Base-by-base conservation (phyloP, 1,140 invertebrate species). In the Zaprionus vittiger region DNA sequence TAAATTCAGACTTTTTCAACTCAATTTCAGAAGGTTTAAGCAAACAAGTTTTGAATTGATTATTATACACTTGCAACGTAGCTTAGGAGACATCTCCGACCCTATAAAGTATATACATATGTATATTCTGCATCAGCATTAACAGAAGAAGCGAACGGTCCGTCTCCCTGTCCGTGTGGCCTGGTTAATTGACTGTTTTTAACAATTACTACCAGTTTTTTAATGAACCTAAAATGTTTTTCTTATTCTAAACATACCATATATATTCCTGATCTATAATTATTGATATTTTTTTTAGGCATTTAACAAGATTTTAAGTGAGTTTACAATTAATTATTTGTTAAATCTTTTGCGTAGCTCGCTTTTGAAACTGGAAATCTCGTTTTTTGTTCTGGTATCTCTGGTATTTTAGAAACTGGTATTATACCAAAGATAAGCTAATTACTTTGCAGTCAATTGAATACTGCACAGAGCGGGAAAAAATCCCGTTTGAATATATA, bases 201-300 rank as follows among this genome's bases (percentile, higher is more conserved):
- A 28, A 28, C 26, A 28, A 28, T 28, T 28, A 6, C 26, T 28
- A 28, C 26, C 26, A 28, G 26, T 28, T 28, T 28, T 28, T 28
- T 28, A 24, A 24, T 24, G 24, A 24, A 24, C 24, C 24, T 24
- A 24, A 24, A 24, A 34, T 72, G 62, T 73, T 66, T 54, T 38
- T 38, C 12, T 38, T 24, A 24, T 24, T 24, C 24, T 24, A 24
- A 5, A 24, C 4, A 31, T 60, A 26, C 20, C 9, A 4, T 60
- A 44, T 28, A 41, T n/a, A 66, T 41, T 59, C 26, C 20, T 14
- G n/a, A 67, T 31, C 41, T 44, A 47, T 69, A 47, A 9, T 56
- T 47, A 47, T 7, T 1, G 7, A n/a, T 9, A 28, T 56, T 56
- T 31, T 56, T 56, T 56, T 56, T 2, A 24, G 14, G 54, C 26